Evolutionary conservation across 2,888 invertebrate species (phyloP).

Genomic region (Oscheius onirici): DNA sequence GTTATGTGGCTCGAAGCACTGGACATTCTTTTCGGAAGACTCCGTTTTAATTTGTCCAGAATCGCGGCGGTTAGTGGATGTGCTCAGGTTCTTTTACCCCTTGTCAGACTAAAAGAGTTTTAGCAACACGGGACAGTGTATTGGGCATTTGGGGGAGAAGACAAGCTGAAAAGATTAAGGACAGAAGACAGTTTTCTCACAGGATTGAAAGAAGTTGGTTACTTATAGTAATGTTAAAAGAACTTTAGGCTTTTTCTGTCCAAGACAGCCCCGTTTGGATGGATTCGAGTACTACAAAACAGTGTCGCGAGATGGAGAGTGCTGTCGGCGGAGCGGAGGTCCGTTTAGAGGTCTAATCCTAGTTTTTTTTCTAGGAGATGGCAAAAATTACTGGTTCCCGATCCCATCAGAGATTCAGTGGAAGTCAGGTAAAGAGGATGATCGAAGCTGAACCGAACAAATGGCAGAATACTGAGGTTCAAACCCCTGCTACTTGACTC

Average conservation of each 20-base stretch:
- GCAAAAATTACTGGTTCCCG: conserved; percentile 80
- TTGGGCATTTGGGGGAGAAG: conserved; percentile 84
- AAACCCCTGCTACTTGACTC: no score
- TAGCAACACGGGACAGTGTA: conserved; percentile 98
- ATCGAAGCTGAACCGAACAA: conserved; percentile 79
- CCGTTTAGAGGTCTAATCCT: conserved; percentile 34
- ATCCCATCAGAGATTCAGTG: conserved; percentile 91
- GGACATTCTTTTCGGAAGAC: conserved; percentile 86
- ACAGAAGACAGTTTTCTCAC: conserved; percentile 72
- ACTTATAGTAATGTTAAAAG: not conserved
- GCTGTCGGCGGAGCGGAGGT: conserved; percentile 84
- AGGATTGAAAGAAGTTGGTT: conserved; percentile 39
- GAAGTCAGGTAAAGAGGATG: conserved; percentile 90
- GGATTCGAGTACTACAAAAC: conserved; percentile 85
- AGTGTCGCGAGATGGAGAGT: conserved; percentile 84
- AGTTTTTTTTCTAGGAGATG: conserved; percentile 46
- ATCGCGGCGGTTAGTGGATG: conserved; percentile 89
- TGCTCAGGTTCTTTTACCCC: conserved; percentile 80
- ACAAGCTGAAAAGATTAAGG: conserved; percentile 79
- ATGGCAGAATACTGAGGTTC: conserved; percentile 81
- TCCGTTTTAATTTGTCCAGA: conserved; percentile 80
- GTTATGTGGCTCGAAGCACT: conserved; percentile 95
- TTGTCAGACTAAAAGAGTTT: conserved; percentile 32
- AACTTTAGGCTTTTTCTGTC: conserved; percentile 80
- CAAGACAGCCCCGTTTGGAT: conserved; percentile 92